Base-by-base conservation (phyloP, 2,888 invertebrate species). In the Lamellibrachia columna region DNA sequence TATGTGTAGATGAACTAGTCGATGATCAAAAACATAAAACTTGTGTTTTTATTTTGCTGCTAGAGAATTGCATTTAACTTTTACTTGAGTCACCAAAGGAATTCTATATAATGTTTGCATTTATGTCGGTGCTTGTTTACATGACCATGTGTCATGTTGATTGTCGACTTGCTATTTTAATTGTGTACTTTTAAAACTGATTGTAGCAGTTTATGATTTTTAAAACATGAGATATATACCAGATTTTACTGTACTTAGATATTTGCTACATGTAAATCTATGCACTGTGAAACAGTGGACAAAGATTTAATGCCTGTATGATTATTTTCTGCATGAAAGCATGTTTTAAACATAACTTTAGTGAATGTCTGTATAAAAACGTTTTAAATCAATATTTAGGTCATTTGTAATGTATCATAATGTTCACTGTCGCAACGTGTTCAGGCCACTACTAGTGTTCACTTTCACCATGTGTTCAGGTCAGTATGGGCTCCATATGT, bases 21-120 rank as follows among this genome's bases (percentile, higher is more conserved):
- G 3, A 75, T 75, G 75, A 22, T 75, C 22, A 75, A 75, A 75
- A 22, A 22, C 75, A 6, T n/a, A 11, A n/a, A 15, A 22, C 6
- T 75, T 75, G 58, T 15, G 15, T 58, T 58, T 8, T 22, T 75
- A 3, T 11, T 75, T 75, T 75, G 75, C 75, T 75, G 75, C 75
- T n/a, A 75, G 75, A 75, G 75, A 75, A 75, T 75, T 75, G 75
- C 75, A 75, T 75, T 75, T 75, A 75, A 75, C 22, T 15, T 75
- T 75, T 75, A 22, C 75, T 75, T 7, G 75, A 40, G 75, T 75
- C 6, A n/a, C 75, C 75, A 6, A 75, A 75, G 15, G 15, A 75
- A 75, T 15, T 3, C 3, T 15, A 3, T 22, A 11, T 75, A 75
- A 75, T 75, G 75, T 75, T n/a, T 75, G 4, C 22, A 75, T 75